phyloP scores from a whole-genome alignment of 2,797 vertebrate species.

The Petrocephalus schoutedeni region DNA sequence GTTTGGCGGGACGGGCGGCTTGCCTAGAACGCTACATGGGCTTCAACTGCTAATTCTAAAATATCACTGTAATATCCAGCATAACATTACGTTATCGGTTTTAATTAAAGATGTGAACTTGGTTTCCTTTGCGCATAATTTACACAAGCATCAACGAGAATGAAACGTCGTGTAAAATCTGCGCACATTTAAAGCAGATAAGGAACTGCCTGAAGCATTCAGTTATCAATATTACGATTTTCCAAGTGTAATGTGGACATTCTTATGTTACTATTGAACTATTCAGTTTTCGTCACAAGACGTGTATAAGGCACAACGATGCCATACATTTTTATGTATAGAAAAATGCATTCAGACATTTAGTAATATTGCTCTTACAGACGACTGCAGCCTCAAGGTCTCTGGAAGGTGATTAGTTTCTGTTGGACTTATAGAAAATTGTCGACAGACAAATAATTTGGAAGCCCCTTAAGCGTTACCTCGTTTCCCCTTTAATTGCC shows the following conservation, averaged over 20 bases:
- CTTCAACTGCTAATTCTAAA: neutral
- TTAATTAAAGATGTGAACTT: neutral
- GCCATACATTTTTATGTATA: neutral
- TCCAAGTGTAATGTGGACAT: neutral
- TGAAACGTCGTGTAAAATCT: neutral
- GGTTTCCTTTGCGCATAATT: neutral
- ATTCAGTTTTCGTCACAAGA: neutral
- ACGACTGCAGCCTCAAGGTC: neutral
- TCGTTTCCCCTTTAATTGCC: conserved; percentile 24
- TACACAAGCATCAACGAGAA: neutral
- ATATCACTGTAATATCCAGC: neutral
- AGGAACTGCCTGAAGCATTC: neutral
- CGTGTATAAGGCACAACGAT: neutral
- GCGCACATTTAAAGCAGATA: neutral
- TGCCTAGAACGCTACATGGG: neutral
- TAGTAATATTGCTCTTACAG: neutral
- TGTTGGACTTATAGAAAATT: neutral
- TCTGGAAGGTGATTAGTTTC: neutral
- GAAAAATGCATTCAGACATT: neutral
- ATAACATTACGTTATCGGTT: neutral
- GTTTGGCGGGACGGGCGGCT: neutral
- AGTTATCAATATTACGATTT: neutral
- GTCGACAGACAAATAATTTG: neutral
- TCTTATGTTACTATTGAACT: neutral
- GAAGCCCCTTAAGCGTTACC: neutral